Evolutionary conservation across 2,113 vertebrate genomes (phyloP).

Genomic region (Datnioides undecimradiatus): DNA sequence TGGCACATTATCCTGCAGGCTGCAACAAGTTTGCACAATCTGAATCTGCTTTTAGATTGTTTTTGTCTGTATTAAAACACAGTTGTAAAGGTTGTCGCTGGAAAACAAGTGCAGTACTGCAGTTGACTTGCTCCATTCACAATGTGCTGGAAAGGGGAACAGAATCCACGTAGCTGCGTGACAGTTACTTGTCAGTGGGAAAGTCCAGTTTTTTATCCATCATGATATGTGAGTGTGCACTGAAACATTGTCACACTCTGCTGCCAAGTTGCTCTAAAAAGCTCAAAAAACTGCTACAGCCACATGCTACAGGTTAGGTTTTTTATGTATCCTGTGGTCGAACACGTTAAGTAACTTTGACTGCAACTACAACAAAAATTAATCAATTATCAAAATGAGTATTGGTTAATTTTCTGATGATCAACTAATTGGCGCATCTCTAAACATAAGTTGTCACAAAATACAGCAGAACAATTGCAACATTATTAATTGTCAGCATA

Average conservation of each 20-base stretch:
- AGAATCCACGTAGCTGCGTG: slow-evolving; percentile 9
- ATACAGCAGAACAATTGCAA: background rate
- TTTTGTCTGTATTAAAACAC: slow-evolving; percentile 12
- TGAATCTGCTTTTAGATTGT: slow-evolving; percentile 2
- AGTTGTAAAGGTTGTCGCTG: background rate
- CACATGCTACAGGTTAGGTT: background rate
- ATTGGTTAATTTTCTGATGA: background rate
- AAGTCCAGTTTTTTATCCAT: slow-evolving; percentile 16
- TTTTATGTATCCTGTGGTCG: background rate
- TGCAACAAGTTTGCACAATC: background rate
- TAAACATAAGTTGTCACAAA: no score
- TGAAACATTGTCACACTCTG: slow-evolving; percentile 3
- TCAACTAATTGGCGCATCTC: background rate
- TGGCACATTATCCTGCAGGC: background rate
- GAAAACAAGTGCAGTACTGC: slow-evolving; percentile 1
- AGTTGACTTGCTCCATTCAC: slow-evolving; percentile 7
- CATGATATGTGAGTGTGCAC: background rate
- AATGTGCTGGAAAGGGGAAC: slow-evolving; percentile 39
- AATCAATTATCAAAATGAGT: background rate
- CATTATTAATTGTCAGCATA: background rate
- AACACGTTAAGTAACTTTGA: background rate
- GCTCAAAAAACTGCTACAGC: background rate
- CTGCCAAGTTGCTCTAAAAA: background rate
- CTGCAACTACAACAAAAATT: background rate
- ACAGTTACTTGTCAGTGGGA: slow-evolving; percentile 37